Evolutionary conservation across 2,113 vertebrate species (phyloP).

Genomic region (Bufo gargarizans): DNA sequence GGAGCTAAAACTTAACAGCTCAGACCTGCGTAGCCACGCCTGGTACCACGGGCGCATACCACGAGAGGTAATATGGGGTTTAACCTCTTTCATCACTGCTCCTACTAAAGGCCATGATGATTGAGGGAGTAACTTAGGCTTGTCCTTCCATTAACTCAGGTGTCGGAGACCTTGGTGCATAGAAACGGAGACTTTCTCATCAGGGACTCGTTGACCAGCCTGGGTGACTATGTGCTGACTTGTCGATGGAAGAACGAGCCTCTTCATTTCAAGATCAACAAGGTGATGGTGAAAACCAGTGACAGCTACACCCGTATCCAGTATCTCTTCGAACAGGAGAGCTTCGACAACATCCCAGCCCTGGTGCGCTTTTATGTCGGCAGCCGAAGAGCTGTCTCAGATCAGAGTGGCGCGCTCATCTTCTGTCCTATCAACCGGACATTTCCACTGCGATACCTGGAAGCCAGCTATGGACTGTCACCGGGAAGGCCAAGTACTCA

Average conservation of each 20-base stretch:
- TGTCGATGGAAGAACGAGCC: conserved; percentile 92
- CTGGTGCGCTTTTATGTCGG: conserved; percentile 89
- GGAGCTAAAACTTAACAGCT: conserved; percentile 92
- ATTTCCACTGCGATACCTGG: conserved; percentile 93
- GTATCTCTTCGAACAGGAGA: conserved; percentile 90
- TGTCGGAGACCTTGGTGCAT: conserved; percentile 89
- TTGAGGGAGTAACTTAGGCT: neutral
- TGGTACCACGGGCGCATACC: conserved; percentile 99
- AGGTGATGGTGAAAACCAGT: conserved; percentile 89
- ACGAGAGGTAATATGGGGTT: conserved; percentile 81
- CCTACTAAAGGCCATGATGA: neutral
- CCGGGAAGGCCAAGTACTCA: conserved; percentile 78
- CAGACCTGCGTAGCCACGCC: conserved; percentile 92
- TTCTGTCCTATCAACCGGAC: conserved; percentile 95
- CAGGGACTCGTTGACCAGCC: conserved; percentile 88
- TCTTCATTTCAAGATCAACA: conserved; percentile 94
- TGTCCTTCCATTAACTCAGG: conserved; percentile 68
- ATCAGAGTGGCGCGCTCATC: conserved; percentile 86
- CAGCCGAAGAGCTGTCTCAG: conserved; percentile 85
- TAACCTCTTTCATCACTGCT: neutral
- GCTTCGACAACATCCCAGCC: conserved; percentile 89
- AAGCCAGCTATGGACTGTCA: conserved; percentile 90
- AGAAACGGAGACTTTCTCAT: conserved; percentile 94
- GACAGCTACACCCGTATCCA: conserved; percentile 85
- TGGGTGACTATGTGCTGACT: conserved; percentile 90